These are phyloP conservation scores for Nothobranchius kuhntae DNA, from an alignment of 2,113 vertebrate genomes.

Conservation along the genomic window DNA sequence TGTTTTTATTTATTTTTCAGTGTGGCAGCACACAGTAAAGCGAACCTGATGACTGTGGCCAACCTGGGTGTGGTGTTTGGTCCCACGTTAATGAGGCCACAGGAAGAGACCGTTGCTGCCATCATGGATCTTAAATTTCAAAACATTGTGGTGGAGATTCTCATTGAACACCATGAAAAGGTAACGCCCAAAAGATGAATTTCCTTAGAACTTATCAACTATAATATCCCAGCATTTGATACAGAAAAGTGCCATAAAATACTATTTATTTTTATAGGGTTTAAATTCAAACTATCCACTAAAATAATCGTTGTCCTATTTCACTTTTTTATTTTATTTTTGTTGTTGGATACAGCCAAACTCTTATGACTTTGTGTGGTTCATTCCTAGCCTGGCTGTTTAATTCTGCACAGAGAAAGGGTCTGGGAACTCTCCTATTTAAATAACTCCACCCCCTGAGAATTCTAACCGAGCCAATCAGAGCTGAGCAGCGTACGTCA, in stretches of 20 bases:
- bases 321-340: slow-evolving; percentile 2
- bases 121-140: slow-evolving; percentile 99
- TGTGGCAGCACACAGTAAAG: slow-evolving; percentile 90
- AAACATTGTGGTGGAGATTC: slow-evolving; percentile 97
- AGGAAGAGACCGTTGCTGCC: slow-evolving; percentile 96
- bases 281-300: neutral
- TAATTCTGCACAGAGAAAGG: too few species aligned
- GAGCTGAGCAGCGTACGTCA: too few species aligned
- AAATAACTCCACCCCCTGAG: too few species aligned
- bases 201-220: neutral
- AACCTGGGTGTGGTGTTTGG: slow-evolving; percentile 98
- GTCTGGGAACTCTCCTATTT: too few species aligned
- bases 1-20: slow-evolving; percentile 64
- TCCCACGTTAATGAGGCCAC: slow-evolving; percentile 95
- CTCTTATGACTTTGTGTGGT: too few species aligned
- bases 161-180: slow-evolving; percentile 95
- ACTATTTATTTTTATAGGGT: neutral
- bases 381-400: too few species aligned
- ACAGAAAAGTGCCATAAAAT: neutral
- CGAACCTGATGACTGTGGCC: slow-evolving; percentile 96
- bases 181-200: slow-evolving; percentile 65
- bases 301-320: neutral
- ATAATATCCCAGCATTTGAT: slow-evolving; percentile 4
- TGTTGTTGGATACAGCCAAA: neutral
- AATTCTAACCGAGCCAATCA: too few species aligned